Evolutionary conservation across 2,888 invertebrate genomes (phyloP), one percentile per base, ranked within the genome.

Genomic region (Augochlorella aurata): DNA sequence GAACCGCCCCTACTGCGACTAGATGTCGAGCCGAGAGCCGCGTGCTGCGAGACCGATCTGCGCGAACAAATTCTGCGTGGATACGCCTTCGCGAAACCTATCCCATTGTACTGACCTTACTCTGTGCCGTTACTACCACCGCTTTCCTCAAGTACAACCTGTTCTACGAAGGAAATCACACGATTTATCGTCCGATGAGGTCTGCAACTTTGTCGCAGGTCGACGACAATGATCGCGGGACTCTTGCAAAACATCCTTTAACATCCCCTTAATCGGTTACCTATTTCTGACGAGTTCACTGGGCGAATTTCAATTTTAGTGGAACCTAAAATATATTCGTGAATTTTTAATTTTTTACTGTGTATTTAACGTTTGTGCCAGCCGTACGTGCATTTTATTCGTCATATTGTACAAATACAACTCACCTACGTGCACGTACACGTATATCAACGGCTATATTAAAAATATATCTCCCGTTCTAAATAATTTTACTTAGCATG

Each of bases 51-150:
- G 61, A 21, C 54, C 29, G 8, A 10, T 14, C 14, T 12, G 47
- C 47, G 29, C 7, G 61, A 18, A 61, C 24, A 61, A 29, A 61
- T 61, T 58, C 38, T 54, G 14, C 38, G 52, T 16, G 66, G 45
- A 82, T 47, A 72, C 75, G 75, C 74, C 78, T 65, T 49, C 61
- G 9, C 61, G 29, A 29, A 24, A 54, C 24, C 10, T 66, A 70
- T 65, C 54, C 5, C 58, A 16, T 52, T 38, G 14, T 49, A 21
- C 9, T 21, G 63, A 63, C 70, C 47, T 58, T 38, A 18, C 47
- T 3, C 29, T 12, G 24, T 12, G 58, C 24, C 5, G 24, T 12
- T 47, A 29, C 18, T 10, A 58, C 58, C 7, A 5, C 8, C 9
- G 45, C 9, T 47, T n/a, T 65, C 38, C 44, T 44, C 38, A 44